Evolutionary conservation across 2,113 vertebrate genomes (phyloP).

Genomic region (Etia nguti): DNA sequence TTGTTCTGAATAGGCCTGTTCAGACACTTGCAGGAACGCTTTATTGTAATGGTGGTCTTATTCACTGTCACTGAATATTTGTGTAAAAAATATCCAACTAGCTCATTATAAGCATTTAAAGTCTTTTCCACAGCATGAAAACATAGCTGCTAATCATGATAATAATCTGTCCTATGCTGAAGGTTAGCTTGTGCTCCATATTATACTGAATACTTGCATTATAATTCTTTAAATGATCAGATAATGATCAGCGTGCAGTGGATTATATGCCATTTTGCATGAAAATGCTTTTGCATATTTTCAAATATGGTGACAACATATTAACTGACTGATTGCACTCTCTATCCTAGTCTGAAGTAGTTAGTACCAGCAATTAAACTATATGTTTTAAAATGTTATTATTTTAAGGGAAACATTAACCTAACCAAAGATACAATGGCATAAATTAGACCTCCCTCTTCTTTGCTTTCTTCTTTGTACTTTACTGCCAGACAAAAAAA

Average conservation of each 20-base stretch:
- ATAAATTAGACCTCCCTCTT: not conserved
- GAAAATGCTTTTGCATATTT: not conserved
- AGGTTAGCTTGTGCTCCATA: not conserved
- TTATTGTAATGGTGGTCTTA: not conserved
- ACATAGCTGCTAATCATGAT: not conserved
- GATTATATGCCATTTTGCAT: not conserved
- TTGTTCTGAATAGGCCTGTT: not conserved
- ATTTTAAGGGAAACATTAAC: not conserved
- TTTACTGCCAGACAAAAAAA: not conserved
- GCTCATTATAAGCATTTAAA: not conserved
- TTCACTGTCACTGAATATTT: not conserved
- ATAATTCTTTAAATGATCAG: not conserved
- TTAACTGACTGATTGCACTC: not conserved
- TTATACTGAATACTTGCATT: not conserved
- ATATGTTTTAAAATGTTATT: not conserved
- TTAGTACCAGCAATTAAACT: not conserved
- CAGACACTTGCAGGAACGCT: constrained; percentile 35
- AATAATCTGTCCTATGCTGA: not conserved
- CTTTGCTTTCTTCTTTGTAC: not conserved
- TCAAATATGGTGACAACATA: not conserved
- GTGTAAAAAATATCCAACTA: not conserved
- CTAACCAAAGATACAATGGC: not conserved
- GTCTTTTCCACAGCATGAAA: not conserved
- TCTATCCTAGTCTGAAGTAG: not conserved
- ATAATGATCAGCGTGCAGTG: not conserved